Evolutionary conservation across 2,113 vertebrate species (phyloP), one percentile per base, ranked within the genome.

Genomic region (Verasper variegatus): DNA sequence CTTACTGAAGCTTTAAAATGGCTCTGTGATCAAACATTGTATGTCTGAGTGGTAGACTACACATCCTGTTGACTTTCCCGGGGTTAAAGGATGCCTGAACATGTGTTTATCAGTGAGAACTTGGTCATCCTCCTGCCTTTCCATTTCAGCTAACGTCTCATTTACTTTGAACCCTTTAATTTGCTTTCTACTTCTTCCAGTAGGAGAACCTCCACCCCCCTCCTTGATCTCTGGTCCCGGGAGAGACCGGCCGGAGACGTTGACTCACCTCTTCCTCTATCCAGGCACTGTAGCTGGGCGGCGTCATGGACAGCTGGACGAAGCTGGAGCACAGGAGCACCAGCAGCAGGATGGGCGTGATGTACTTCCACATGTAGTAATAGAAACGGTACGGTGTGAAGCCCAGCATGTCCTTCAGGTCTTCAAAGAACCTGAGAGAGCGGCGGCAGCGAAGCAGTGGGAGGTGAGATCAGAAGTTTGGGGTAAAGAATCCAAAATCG

Each of bases 291-390:
- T 99, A 99, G 75, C 94, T 95, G 80, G 97, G 97, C 68, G 97
- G 96, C 68, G 93, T 97, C 92, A 96, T 93, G 82, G 83, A 86
- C 94, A 99, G 95, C 93, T 99, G 97, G 84, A 97, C 91, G 78
- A 96, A 40, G 70, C 96, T 98, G 88, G 95, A 92, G 68, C 90
- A 76, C 60, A 99, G 90, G 76, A 99, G 93, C 21, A 93, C 91
- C 40, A 96, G 63, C 55, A 99, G 90, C 68, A 98, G 93, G 74
- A 96, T 80, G 66, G 98, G 98, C 26, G 97, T 98, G 83, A 98
- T 80, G 66, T 96, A 99, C 92, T 98, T 99, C 98, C 98, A 99
- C 94, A 96, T 97, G 88, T 99, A 99, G 85, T 98, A 99, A 86
- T 98, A 99, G 88, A 96, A 98, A 24, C 88, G 95, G 85, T 91